Base-by-base conservation (phyloP, 2,113 vertebrate species). In the Alligator mississippiensis region DNA sequence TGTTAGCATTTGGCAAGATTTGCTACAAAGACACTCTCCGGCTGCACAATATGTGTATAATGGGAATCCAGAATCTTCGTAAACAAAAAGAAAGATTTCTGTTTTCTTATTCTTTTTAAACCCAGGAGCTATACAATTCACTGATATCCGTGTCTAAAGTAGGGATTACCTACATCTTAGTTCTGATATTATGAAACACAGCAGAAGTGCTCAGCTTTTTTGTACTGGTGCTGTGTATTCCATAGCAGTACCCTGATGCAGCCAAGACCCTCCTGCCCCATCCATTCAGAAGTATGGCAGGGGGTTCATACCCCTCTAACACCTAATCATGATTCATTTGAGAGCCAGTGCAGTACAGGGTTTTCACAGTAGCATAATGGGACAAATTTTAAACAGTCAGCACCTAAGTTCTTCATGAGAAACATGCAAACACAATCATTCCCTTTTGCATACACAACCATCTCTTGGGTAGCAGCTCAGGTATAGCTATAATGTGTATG, bases 1-100 rank as follows among this genome's bases (percentile, higher is more conserved):
- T 0, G 77, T 95, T 93, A 92, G 89, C 95, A 85, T 55, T 95
- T 94, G 93, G 82, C 93, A 96, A 94, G 93, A 93, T 95, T 93
- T 96, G 88, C 94, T 96, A 94, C 93, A 96, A 96, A 97, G 95
- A 95, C 80, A 80, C 70, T 80, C 87, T 77, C 79, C 13, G 0
- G 12, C 0, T 18, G 63, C 68, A 4, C 38, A 3, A 59, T 60
- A 10, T 64, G 9, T 60, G 80, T 55, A 66, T 58, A 88, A 25
- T 55, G 4, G 4, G 82, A 47, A 47, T 47, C 47, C 47, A 47
- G 47, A 47, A 47, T 47, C 64, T 85, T 57, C 79, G 90, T 34
- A 21, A 80, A 63, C 60, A 21, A 21, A 3, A 24, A 68, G 18
- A 28, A 28, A n/a, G 24, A 13, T 28, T 70, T 22, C 11, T 38